Base-by-base conservation (phyloP, 1,140 invertebrate genomes). In the Thrips palmi region DNA sequence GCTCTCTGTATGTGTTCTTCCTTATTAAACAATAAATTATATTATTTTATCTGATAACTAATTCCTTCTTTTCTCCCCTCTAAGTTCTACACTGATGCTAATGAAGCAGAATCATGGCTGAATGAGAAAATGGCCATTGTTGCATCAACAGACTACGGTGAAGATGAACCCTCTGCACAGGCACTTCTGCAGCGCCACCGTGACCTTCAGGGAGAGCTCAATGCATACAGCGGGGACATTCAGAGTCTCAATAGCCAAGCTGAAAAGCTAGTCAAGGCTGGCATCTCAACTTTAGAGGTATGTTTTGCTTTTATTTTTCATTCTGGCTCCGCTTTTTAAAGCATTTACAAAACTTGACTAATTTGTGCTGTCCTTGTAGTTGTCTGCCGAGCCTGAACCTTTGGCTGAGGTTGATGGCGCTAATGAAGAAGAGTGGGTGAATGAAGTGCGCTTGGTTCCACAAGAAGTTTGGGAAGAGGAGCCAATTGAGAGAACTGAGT, bases 51-150 rank as follows among this genome's bases (percentile, higher is more conserved):
- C 20, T 15, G 14, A 5, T 14, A 41, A 10, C 4, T 41, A 24
- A 15, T 19, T 37, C 41, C 17, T 45, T 23, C 39, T 46, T 38
- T 38, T 43, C 34, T 10, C 42, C 44, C 39, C 6, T 50, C 48
- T 53, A 11, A 88, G 67, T 94, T 91, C 61, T 92, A 91, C 53
- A 78, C 87, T 2, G 92, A 97, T 61, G 91, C 89, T 0, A 96
- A 97, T 57, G 93, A 98, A 55, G 83, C 89, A 0, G 92, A 97
- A 50, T 93, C 88, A 0, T 97, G 91, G 89, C 75, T 97, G 60
- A 80, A 85, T 45, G 89, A 96, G 54, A 89, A 89, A 56, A 76
- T 83, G 55, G 73, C 86, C 0, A 60, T 97, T 17, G 81, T 89
- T 1, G 68, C 71, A n/a, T 87, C 83, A 0, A 69, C 70, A 20